These are phyloP conservation scores for Anableps anableps DNA, from an alignment of 2,797 vertebrate genomes.

Conservation along the genomic window DNA sequence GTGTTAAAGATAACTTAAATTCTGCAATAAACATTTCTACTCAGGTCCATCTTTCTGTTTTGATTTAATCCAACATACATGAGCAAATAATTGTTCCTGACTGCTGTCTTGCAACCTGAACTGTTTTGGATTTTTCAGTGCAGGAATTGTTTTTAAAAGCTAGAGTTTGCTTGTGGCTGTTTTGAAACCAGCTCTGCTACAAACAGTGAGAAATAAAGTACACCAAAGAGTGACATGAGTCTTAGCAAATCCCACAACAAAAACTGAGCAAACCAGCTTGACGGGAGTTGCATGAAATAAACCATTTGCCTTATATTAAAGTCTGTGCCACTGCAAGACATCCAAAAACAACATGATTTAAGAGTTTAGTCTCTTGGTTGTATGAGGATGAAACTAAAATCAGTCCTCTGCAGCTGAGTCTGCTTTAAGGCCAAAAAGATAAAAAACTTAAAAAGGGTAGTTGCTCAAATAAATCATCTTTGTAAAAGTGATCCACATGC, in stretches of 20 bases:
- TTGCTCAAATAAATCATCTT: not conserved
- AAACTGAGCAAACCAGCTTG: constrained; percentile 69
- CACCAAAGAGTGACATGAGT: not conserved
- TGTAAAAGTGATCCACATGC: not conserved
- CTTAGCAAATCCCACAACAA: constrained; percentile 9
- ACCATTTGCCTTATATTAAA: constrained; percentile 21
- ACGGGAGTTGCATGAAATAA: constrained; percentile 58
- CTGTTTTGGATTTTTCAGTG: not conserved
- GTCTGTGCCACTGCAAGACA: not conserved
- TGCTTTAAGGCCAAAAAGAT: fast-evolving
- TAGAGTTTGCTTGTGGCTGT: not conserved
- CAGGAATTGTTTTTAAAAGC: not conserved
- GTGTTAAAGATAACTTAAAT: constrained; percentile 16
- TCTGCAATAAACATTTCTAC: constrained; percentile 5
- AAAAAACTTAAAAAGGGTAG: not conserved
- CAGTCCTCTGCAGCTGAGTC: not conserved
- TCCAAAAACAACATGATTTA: constrained; percentile 10
- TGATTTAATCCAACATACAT: not conserved
- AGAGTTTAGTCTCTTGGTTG: not conserved
- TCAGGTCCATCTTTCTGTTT: not conserved
- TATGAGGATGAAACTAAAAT: not conserved
- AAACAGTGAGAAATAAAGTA: constrained; percentile 15
- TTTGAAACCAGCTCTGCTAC: constrained; percentile 12
- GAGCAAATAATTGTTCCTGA: not conserved
- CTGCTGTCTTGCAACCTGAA: not conserved